These are phyloP conservation scores for Apostichopus japonicus DNA, from an alignment of 35 echinoderm and acorn worm genomes.

Conservation along the genomic window DNA sequence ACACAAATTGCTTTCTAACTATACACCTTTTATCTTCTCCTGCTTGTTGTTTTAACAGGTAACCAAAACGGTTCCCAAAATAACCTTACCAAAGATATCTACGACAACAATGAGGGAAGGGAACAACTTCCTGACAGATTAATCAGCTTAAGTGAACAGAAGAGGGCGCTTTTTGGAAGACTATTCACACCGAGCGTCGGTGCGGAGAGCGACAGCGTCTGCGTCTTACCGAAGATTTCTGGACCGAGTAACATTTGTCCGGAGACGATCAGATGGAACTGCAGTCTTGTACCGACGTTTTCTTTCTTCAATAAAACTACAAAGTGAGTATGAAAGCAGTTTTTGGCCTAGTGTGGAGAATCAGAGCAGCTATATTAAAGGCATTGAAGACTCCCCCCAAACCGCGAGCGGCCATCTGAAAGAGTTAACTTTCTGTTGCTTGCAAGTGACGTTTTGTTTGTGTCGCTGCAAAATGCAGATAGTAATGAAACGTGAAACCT, in stretches of 20 bases:
- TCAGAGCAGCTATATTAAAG: too few relatives aligned
- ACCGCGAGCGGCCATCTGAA: too few relatives aligned
- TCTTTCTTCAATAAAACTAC: conserved; percentile 44
- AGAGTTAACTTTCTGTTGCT: too few relatives aligned
- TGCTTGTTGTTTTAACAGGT: background rate
- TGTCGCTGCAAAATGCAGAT: too few relatives aligned
- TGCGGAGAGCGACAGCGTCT: conserved; percentile 58
- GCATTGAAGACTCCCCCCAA: too few relatives aligned
- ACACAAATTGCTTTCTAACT: too few relatives aligned
- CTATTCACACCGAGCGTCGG: conserved; percentile 21
- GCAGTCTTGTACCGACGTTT: conserved; percentile 56
- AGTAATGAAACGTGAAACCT: too few relatives aligned
- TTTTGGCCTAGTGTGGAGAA: too few relatives aligned
- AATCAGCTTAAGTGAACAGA: background rate
- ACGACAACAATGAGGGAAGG: background rate
- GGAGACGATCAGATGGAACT: conserved; percentile 55
- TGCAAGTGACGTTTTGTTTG: too few relatives aligned
- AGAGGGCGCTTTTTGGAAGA: conserved; percentile 23
- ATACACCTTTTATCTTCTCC: too few relatives aligned
- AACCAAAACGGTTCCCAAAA: background rate
- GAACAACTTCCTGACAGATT: background rate
- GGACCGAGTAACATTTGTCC: conserved; percentile 44
- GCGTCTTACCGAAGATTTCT: conserved; percentile 36
- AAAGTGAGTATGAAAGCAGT: conserved; percentile 18
- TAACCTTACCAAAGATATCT: background rate